Base-by-base conservation (phyloP, 2,888 invertebrate genomes). In the Cancer borealis region DNA sequence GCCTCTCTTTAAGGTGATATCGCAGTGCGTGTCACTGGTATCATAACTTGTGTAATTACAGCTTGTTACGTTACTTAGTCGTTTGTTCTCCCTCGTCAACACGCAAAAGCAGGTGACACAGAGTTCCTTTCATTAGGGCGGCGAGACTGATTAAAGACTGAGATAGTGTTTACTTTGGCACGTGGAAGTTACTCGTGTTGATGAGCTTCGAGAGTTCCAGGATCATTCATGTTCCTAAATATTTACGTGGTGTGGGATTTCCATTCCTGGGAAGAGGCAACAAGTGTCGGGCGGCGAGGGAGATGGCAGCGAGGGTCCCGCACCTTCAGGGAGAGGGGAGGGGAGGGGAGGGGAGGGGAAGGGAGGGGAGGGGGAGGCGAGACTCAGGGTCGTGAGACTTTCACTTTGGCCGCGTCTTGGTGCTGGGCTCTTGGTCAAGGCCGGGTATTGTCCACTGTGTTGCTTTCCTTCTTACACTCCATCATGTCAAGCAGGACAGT, bases 381-480 rank as follows among this genome's bases (percentile, higher is more conserved):
- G 66, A 12, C 66, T 14, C 66, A 5, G 21, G 66, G 79, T 21
- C 79, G 30, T 79, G 79, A 26, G 79, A 79, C 79, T 79, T 79
- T 79, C 79, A 79, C 79, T 79, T n/a, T 12, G 66, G 66, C n/a
- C 66, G 6, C n/a, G n/a, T n/a, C 79, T 79, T 79, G 79, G 30
- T 79, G 79, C 30, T 30, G 30, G 79, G 26, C 79, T 79, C 79
- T 79, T 79, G 79, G 79, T 79, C 79, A 79, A 79, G 79, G 79
- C 79, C 79, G 79, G 66, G 79, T 30, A 26, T 26, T 79, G 79
- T 79, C 79, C 30, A 30, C 30, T 21, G 79, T 30, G 30, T 79
- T 10, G 79, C 30, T 79, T 79, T 26, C 79, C 79, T 79, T 14
- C 79, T 30, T 30, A 12, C 79, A 0, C 30, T 79, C 30, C 30